These are phyloP conservation scores for Polymixis flavicincta DNA, from an alignment of 2,888 invertebrate species.

Conservation along the genomic window DNA sequence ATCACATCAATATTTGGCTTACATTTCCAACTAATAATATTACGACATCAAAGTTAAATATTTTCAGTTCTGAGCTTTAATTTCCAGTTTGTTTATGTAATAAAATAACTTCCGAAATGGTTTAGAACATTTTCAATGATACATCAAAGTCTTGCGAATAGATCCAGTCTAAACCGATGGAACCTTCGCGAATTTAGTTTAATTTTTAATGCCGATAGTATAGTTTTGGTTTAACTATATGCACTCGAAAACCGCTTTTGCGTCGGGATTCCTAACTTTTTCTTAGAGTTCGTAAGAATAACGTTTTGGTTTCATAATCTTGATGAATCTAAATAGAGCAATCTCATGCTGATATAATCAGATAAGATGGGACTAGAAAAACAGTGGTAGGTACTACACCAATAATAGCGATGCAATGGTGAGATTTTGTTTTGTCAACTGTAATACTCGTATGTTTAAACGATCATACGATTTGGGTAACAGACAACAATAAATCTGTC, in stretches of 20 bases:
- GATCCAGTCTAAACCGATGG: slow-evolving; percentile 15
- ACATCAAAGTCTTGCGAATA: slow-evolving; percentile 60
- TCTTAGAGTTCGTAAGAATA: background rate
- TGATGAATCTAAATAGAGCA: background rate
- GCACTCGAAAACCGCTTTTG: background rate
- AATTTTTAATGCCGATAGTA: slow-evolving; percentile 2
- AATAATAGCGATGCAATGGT: background rate
- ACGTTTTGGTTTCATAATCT: background rate
- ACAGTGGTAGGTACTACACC: too few species aligned
- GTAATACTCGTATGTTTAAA: background rate
- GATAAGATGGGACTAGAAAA: slow-evolving; percentile 13
- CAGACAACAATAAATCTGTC: background rate
- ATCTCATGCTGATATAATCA: slow-evolving; percentile 2
- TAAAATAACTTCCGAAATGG: slow-evolving; percentile 58
- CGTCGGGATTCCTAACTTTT: slow-evolving; percentile 15
- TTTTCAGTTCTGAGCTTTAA: slow-evolving; percentile 36
- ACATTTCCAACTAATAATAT: slow-evolving; percentile 42
- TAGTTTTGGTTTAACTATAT: slow-evolving; percentile 16
- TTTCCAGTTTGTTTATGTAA: slow-evolving; percentile 61
- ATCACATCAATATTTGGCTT: slow-evolving; percentile 38
- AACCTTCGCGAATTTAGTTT: slow-evolving; percentile 18
- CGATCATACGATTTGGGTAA: slow-evolving; percentile 10
- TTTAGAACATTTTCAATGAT: slow-evolving; percentile 55
- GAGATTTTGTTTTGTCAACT: background rate
- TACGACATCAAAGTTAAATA: slow-evolving; percentile 59